Conservation (phyloP, 2,888 invertebrate genomes). For the Acanthosepion esculentum region DNA sequence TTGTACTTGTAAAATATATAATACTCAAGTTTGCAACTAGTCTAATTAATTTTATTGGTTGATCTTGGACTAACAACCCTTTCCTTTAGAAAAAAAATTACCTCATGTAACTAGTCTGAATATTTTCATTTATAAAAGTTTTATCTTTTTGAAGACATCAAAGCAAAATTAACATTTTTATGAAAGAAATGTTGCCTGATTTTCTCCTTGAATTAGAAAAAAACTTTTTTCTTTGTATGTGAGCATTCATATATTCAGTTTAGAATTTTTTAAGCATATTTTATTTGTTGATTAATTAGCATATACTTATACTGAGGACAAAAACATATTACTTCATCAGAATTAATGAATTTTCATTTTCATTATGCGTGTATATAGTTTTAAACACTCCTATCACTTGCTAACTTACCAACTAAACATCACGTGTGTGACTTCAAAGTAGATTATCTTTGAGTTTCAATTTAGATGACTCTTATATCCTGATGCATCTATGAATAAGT, state of each 20-base stretch:
- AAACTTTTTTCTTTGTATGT: background rate
- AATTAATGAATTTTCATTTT: background rate
- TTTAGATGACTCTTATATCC: background rate
- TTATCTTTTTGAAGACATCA: slow-evolving; percentile 13
- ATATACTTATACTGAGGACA: background rate
- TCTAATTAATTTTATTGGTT: too few relatives aligned
- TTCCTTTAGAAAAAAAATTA: background rate
- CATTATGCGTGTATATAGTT: background rate
- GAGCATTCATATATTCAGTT: background rate
- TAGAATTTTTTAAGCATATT: background rate
- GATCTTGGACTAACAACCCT: background rate
- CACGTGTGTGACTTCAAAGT: background rate
- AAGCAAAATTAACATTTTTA: background rate
- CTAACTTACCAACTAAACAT: background rate
- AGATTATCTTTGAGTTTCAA: too few relatives aligned
- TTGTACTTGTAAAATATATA: too few relatives aligned
- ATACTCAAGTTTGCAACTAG: too few relatives aligned
- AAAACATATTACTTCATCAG: background rate
- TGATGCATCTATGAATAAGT: background rate
- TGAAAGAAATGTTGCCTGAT: background rate
- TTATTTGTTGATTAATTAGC: background rate
- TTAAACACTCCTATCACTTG: background rate
- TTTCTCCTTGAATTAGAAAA: background rate
- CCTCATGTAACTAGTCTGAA: background rate
- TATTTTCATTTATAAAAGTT: background rate